Conservation (phyloP, 2,113 vertebrate species). For the Toxotes jaculatrix region DNA sequence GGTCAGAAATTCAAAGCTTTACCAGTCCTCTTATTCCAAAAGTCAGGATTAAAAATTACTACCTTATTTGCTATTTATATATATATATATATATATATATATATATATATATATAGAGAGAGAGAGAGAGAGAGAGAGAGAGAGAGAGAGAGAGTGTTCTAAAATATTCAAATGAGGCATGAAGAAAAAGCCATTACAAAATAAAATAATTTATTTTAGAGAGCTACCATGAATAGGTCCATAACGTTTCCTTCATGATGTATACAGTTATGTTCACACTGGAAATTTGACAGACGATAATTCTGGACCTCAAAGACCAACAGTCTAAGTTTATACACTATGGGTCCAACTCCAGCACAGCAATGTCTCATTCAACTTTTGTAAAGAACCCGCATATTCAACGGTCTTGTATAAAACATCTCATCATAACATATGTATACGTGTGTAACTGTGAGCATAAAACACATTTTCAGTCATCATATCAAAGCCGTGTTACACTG, state of each 20-base stretch:
- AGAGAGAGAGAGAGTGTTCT: not conserved
- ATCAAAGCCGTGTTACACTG: conserved; percentile 34
- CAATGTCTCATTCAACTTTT: conserved; percentile 48
- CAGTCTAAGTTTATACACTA: conserved; percentile 47
- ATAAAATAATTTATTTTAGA: conserved; percentile 85
- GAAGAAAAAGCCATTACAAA: conserved; percentile 74
- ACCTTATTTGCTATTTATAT: not conserved
- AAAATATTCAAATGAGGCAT: conserved; percentile 36
- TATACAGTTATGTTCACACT: conserved; percentile 78
- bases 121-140: too few relatives aligned
- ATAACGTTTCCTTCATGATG: conserved; percentile 69
- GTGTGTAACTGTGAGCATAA: conserved; percentile 47
- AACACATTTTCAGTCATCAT: conserved; percentile 58
- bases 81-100: not conserved
- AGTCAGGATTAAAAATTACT: conserved; percentile 15
- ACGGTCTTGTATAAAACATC: conserved; percentile 65
- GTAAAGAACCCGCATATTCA: conserved; percentile 58
- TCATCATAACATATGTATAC: conserved; percentile 42
- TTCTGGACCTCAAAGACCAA: conserved; percentile 55
- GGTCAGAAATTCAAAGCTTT: conserved; percentile 17
- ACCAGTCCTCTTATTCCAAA: conserved; percentile 14
- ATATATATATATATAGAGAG: too few relatives aligned
- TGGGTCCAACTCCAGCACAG: conserved; percentile 54
- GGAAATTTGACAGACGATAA: conserved; percentile 73
- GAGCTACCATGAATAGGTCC: conserved; percentile 75